phyloP scores from a whole-genome alignment of 2,113 vertebrate species.

The Pelusios castaneus region DNA sequence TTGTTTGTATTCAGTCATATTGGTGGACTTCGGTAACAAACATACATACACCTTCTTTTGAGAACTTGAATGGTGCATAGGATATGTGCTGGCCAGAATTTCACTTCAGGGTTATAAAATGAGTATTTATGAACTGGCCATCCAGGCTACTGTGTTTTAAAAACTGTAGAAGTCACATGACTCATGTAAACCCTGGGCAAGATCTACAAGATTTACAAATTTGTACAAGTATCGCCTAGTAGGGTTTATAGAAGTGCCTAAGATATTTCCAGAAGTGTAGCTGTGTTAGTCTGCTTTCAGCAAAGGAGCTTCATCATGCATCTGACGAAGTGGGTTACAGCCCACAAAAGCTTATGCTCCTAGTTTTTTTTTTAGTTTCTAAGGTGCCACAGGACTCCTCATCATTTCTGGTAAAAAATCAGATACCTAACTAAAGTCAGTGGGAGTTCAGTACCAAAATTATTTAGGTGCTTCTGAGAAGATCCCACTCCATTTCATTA shows the following conservation, averaged over 20 bases:
- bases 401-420: not conserved
- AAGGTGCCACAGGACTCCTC: no score
- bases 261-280: not conserved
- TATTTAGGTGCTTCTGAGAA: not conserved
- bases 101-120: not conserved
- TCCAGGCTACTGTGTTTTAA: not conserved
- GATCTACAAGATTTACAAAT: not conserved
- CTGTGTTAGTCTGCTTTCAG: no score
- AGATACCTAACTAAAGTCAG: not conserved
- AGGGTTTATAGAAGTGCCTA: not conserved
- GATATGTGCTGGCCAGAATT: not conserved
- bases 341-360: no score
- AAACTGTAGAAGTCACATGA: not conserved
- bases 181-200: not conserved
- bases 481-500: not conserved
- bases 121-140: not conserved
- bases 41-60: not conserved
- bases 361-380: no score
- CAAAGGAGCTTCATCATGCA: no score
- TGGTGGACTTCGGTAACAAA: not conserved
- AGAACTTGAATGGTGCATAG: not conserved
- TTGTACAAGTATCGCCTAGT: not conserved
- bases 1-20: not conserved
- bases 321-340: no score
- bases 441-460: not conserved